These are phyloP conservation scores for Alviniconcha marisindica DNA, from an alignment of 1,140 invertebrate genomes.

Conservation along the genomic window DNA sequence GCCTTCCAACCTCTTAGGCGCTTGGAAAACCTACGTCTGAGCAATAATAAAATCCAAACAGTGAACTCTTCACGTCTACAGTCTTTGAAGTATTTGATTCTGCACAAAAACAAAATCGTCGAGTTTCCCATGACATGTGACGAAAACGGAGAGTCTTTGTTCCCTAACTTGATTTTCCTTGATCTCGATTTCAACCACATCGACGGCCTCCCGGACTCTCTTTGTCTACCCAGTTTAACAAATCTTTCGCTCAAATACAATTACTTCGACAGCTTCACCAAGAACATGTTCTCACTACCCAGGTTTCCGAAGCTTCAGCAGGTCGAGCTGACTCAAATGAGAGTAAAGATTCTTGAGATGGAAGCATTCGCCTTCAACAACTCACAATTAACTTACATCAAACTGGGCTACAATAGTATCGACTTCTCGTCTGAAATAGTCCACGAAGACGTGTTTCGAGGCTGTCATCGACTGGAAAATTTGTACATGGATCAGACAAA, in stretches of 20 bases:
- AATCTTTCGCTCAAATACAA: constrained; percentile 14
- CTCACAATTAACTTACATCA: not conserved
- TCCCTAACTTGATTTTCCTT: not conserved
- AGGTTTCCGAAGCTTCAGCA: not conserved
- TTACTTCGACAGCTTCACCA: not conserved
- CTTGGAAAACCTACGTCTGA: not conserved
- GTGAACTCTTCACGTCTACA: not conserved
- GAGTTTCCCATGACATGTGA: constrained; percentile 8
- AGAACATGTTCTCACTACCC: not conserved
- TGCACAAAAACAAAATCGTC: not conserved
- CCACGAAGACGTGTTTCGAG: constrained; percentile 2
- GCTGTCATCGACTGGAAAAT: not conserved
- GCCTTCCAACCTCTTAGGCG: constrained; percentile 6
- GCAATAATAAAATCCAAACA: not conserved
- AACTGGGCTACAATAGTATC: not conserved
- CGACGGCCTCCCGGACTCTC: not conserved
- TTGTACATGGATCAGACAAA: not conserved
- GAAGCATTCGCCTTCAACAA: constrained; percentile 27
- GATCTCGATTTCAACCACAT: constrained; percentile 11
- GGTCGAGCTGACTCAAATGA: constrained; percentile 4
- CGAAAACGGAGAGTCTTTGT: not conserved
- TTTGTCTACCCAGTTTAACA: constrained; percentile 6
- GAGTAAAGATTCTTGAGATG: not conserved
- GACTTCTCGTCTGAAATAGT: constrained; percentile 1
- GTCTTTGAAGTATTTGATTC: not conserved